These are phyloP conservation scores for Cydia pomonella DNA, from an alignment of 1,140 invertebrate genomes.

Conservation along the genomic window DNA sequence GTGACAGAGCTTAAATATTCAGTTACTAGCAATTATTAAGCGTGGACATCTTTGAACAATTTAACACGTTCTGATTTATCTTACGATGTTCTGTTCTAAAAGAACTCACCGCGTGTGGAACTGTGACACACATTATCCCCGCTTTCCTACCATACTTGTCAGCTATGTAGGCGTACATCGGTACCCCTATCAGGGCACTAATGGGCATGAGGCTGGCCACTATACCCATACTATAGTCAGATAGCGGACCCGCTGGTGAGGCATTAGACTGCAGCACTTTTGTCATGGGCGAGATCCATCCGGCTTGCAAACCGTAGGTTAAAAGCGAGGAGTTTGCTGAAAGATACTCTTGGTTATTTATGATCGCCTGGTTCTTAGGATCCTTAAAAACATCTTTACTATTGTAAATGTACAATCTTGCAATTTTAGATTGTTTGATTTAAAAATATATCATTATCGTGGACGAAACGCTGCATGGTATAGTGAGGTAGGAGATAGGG, in stretches of 20 bases:
- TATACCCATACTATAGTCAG: conserved; percentile 71
- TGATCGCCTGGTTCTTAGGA: neutral
- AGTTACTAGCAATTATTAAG: no score
- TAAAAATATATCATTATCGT: neutral
- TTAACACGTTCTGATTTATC: neutral
- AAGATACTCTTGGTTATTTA: neutral
- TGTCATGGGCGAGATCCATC: conserved; percentile 80
- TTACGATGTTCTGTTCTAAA: neutral
- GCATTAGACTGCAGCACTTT: conserved; percentile 66
- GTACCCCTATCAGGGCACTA: conserved; percentile 46
- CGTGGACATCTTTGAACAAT: no score
- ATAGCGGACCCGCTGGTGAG: conserved; percentile 74
- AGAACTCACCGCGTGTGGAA: conserved; percentile 36
- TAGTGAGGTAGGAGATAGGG: no score
- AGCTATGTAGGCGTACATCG: conserved; percentile 48
- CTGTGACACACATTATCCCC: neutral
- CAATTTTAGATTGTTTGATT: no score
- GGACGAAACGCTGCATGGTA: no score
- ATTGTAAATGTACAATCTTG: no score
- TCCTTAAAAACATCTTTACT: no score
- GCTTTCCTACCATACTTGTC: conserved; percentile 67
- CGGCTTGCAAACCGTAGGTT: conserved; percentile 76
- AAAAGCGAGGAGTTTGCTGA: conserved; percentile 74
- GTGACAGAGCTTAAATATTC: no score
- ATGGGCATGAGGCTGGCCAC: conserved; percentile 64